Evolutionary conservation across 2,113 vertebrate genomes (phyloP).

Genomic region (Nesospiza acunhae): DNA sequence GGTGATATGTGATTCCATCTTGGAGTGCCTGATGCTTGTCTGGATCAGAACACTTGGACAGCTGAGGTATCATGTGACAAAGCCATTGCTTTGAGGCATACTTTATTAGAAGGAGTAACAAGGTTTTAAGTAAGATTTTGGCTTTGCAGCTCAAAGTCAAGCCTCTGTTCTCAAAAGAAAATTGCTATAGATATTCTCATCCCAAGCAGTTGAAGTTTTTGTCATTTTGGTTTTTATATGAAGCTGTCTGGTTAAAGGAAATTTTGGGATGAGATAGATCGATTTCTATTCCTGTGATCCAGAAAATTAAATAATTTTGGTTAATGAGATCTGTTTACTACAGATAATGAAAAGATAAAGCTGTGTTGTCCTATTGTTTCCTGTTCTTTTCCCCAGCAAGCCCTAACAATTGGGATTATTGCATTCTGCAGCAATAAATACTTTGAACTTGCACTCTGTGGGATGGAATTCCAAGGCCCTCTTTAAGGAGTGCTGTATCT

Average conservation of each 20-base stretch:
- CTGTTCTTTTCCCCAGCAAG: background rate
- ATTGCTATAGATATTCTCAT: background rate
- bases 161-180: background rate
- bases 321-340: background rate
- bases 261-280: background rate
- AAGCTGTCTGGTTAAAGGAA: background rate
- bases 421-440: background rate
- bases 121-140: background rate
- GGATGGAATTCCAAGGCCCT: background rate
- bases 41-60: slow-evolving; percentile 24
- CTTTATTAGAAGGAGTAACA: background rate
- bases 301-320: background rate
- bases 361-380: background rate
- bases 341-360: background rate
- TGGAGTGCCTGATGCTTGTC: slow-evolving; percentile 13
- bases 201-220: background rate
- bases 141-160: background rate
- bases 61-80: slow-evolving; percentile 34
- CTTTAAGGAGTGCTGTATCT: background rate
- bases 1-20: slow-evolving; percentile 58
- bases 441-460: background rate
- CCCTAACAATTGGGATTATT: background rate
- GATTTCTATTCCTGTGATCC: background rate
- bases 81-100: background rate
- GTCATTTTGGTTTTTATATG: background rate